Conservation (phyloP, 2,888 invertebrate species). For the Rhagium mordax region DNA sequence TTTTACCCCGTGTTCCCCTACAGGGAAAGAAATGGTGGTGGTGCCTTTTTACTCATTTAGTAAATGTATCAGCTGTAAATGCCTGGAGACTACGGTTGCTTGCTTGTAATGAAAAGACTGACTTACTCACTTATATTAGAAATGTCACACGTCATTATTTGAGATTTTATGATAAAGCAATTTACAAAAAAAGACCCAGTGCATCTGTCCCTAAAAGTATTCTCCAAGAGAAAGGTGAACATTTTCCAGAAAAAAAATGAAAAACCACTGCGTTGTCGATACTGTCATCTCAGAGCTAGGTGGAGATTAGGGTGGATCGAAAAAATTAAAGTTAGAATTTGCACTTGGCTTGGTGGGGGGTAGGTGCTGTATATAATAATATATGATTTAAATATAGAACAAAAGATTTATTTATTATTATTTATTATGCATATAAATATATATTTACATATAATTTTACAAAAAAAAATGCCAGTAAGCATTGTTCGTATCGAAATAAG, state of each 20-base stretch:
- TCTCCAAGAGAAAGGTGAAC: neutral
- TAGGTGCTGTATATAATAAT: no score
- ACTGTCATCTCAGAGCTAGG: no score
- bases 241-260: conserved; percentile 10
- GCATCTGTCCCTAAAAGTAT: conserved; percentile 7
- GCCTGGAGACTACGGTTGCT: conserved; percentile 23
- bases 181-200: neutral
- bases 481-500: no score
- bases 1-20: no score
- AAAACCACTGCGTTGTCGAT: conserved; percentile 1
- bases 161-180: conserved; percentile 1
- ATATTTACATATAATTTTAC: no score
- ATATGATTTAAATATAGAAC: no score
- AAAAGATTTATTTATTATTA: no score
- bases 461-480: no score
- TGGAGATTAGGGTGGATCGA: no score
- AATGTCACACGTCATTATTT: conserved; percentile 15
- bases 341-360: no score
- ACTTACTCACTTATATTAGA: conserved; percentile 5
- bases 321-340: no score
- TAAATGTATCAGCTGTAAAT: conserved; percentile 21
- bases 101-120: neutral
- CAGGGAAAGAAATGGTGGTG: conserved; percentile 34
- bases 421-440: no score
- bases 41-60: conserved; percentile 28